Evolutionary conservation across 2,888 invertebrate species (phyloP).

Genomic region (Nephrotoma guestfalica): DNA sequence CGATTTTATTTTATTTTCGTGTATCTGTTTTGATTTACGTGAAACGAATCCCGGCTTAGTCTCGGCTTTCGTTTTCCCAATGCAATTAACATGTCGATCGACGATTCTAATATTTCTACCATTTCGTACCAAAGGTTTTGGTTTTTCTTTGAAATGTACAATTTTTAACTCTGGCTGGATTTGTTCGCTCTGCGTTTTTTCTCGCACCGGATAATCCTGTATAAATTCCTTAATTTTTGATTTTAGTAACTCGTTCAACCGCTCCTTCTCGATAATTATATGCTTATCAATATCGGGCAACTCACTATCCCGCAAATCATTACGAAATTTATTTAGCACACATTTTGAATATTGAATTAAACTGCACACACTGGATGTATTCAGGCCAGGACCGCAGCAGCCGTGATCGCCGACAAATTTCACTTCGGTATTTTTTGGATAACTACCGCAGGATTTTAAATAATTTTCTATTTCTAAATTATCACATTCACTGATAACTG

Average conservation of each 20-base stretch:
- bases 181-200: background rate
- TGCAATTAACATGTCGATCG: background rate
- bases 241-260: background rate
- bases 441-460: background rate
- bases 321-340: background rate
- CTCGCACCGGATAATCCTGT: background rate
- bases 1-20: background rate
- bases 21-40: background rate
- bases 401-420: background rate
- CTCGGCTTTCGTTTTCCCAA: background rate
- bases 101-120: background rate
- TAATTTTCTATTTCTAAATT: background rate
- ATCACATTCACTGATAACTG: background rate
- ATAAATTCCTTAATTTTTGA: background rate
- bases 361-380: background rate
- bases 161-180: background rate
- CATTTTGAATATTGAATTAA: background rate
- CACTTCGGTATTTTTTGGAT: background rate
- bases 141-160: background rate
- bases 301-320: background rate
- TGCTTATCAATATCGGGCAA: background rate
- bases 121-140: background rate
- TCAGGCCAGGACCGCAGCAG: background rate
- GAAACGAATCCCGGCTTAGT: background rate
- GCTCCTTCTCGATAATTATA: background rate